These are phyloP conservation scores for Chrysochloris asiatica DNA, from an alignment of 2,113 vertebrate genomes.

Conservation along the genomic window DNA sequence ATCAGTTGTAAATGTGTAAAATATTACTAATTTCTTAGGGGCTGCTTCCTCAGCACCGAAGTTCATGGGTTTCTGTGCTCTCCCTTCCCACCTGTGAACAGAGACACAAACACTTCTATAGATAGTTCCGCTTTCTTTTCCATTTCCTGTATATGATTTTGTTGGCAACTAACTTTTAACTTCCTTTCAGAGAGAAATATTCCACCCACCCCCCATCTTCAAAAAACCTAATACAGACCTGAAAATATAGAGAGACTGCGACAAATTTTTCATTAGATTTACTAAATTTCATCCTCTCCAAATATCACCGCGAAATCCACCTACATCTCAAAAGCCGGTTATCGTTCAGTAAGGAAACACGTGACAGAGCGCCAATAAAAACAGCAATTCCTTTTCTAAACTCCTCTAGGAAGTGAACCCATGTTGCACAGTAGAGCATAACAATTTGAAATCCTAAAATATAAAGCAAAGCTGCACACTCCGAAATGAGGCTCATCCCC, in stretches of 20 bases:
- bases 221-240: slow-evolving; percentile 51
- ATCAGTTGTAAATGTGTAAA: slow-evolving; percentile 58
- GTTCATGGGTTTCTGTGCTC: slow-evolving; percentile 18
- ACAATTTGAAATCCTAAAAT: slow-evolving; percentile 61
- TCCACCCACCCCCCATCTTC: slow-evolving; percentile 31
- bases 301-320: slow-evolving; percentile 60
- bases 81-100: slow-evolving; percentile 42
- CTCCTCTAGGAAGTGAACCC: slow-evolving; percentile 59
- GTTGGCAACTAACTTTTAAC: slow-evolving; percentile 66
- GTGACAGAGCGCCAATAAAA: slow-evolving; percentile 50
- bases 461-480: slow-evolving; percentile 43
- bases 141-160: slow-evolving; percentile 50
- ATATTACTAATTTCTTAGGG: slow-evolving; percentile 38
- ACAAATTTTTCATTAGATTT: slow-evolving; percentile 64
- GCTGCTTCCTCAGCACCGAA: neutral
- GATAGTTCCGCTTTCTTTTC: neutral
- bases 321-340: slow-evolving; percentile 60
- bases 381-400: slow-evolving; percentile 65
- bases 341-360: slow-evolving; percentile 42
- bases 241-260: slow-evolving; percentile 42
- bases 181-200: slow-evolving; percentile 56
- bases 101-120: slow-evolving; percentile 52
- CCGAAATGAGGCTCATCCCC: slow-evolving; percentile 17
- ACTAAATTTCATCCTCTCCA: slow-evolving; percentile 64
- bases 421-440: slow-evolving; percentile 60